Evolutionary conservation across 1,140 invertebrate genomes (phyloP), one percentile per base, ranked within the genome.

Genomic region (Andricus grossulariae): DNA sequence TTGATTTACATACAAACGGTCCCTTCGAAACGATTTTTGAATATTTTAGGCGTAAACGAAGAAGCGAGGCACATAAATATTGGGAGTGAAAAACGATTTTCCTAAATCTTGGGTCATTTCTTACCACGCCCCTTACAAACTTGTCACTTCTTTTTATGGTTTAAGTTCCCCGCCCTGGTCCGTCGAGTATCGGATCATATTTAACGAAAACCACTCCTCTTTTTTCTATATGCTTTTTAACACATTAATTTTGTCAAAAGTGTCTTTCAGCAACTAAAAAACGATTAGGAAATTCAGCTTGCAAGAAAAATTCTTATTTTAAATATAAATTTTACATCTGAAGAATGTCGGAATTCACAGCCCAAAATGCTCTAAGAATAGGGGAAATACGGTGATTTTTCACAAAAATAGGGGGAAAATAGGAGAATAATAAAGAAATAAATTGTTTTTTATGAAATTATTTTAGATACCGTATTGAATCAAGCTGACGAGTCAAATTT

Each of bases 111-210:
- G 60, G 60, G 60, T 66, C 60, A 66, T 66, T 66, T 66, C 32
- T 66, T n/a, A 66, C 25, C 60, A 66, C 60, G 60, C 60, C 60
- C 60, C 57, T 39, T 66, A 66, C 60, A 32, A 66, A 66, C 60
- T 66, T 66, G 60, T 66, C 60, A 66, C 60, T 66, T 66, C 60
- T 25, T 66, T 66, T 66, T 66, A 66, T 5, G 60, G 60, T 66
- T 66, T 32, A 66, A 66, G 32, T 66, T 66, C 5, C 25, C 60
- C 60, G 60, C 60, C 60, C 25, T 15, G 15, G 16, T 32, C 25
- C 13, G 8, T 45, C 60, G 21, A 66, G n/a, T 66, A 66, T 66
- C 25, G 60, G 4, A 16, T 66, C 32, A 66, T 66, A 66, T 66
- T 66, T 66, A 66, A 66, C 25, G 32, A 66, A 66, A 66, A 55